Evolutionary conservation across 2,113 vertebrate genomes (phyloP), one percentile per base, ranked within the genome.

Genomic region (Nyctibius bracteatus): DNA sequence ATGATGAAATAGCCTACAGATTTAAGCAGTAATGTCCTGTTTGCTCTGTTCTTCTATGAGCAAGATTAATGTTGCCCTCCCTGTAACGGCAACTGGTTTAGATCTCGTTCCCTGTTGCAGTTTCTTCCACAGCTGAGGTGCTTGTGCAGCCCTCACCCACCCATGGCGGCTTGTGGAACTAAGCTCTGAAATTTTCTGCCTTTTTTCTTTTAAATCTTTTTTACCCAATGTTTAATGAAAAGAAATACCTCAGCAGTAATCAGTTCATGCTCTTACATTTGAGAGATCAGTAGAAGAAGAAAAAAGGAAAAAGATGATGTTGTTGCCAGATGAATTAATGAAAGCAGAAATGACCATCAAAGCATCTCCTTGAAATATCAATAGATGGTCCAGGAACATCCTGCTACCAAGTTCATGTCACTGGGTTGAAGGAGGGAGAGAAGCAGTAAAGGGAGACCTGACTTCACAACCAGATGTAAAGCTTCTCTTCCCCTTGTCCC

Each of bases 1-100:
- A 33, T 72, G 71, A 68, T 68, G 82, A 83, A 90, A 80, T 28
- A 77, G 39, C n/a, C 25, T 49, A 11, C 31, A 7, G 46, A 68
- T 78, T 92, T 37, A 22, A 86, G 70, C 66, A 82, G 25, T 41
- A 54, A 35, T 61, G 55, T 90, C 85, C 81, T 92, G 58, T 90
- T 86, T 86, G 41, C 55, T 52, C 54, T 85, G 25, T 43, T 75
- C 39, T 39, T 68, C 49, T 18, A 46, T 16, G 51, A 86, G 33
- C 28, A 58, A 67, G 58, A 71, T 85, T 25, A 77, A n/a, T 1
- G 17, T 52, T 89, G 54, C 21, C 67, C 55, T 88, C 49, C 59
- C 58, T 55, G 23, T 19, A 10, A 37, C 4, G 31, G 19, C 52
- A 43, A 70, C 30, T 41, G 54, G 30, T 57, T 78, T 70, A 7